These are phyloP conservation scores for Ceyx melanurus DNA, from an alignment of 2,113 vertebrate genomes.

Conservation along the genomic window DNA sequence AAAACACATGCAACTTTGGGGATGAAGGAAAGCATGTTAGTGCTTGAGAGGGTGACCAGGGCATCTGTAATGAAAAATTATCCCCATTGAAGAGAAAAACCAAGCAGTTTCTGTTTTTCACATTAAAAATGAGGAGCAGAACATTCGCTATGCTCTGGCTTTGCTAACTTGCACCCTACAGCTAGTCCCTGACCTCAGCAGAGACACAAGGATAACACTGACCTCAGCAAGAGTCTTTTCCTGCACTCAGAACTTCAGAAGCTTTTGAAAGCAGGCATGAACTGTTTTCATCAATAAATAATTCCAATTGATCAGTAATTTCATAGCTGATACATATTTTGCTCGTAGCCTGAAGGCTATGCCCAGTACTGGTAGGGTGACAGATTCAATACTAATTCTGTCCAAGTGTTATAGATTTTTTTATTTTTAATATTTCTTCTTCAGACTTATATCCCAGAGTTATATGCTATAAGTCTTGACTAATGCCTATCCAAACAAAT, in stretches of 20 bases:
- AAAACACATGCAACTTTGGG: neutral
- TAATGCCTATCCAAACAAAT: neutral
- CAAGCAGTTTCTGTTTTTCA: neutral
- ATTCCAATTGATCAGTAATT: neutral
- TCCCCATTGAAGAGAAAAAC: neutral
- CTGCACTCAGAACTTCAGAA: neutral
- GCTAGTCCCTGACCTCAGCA: neutral
- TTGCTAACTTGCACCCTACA: neutral
- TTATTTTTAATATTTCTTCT: neutral
- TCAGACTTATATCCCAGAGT: neutral
- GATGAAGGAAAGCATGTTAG: neutral
- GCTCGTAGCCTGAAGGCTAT: neutral
- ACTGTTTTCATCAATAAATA: neutral
- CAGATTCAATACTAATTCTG: neutral
- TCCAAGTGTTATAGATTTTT: neutral
- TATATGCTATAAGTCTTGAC: neutral
- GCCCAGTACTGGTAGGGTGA: neutral
- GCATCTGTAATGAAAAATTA: neutral
- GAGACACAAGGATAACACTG: neutral
- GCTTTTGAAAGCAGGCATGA: neutral
- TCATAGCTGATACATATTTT: neutral
- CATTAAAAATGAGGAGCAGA: neutral
- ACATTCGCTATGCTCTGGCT: neutral
- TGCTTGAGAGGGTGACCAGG: neutral
- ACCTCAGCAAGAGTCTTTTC: neutral